Base-by-base conservation (phyloP, 2,113 vertebrate species). In the Festucalex cinctus region DNA sequence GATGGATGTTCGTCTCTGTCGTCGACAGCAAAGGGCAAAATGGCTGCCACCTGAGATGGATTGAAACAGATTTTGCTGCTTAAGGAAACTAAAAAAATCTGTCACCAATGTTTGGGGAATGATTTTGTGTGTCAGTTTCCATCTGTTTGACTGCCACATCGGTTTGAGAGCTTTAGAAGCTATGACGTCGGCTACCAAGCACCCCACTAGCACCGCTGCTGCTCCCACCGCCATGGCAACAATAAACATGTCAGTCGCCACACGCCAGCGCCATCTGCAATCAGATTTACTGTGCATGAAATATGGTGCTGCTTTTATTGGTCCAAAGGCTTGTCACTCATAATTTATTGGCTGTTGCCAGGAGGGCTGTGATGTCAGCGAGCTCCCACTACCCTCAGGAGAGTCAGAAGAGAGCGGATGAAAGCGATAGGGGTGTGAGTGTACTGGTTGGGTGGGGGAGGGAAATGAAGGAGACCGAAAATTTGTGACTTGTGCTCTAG, bases 211-310 rank as follows among this genome's bases (percentile, higher is more conserved):
- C 72, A 53, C 66, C 60, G 58, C 69, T 73, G 65, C 89, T 77
- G 91, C 93, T 94, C 92, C 93, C 93, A 91, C 93, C 90, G 44
- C 94, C 92, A 90, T 91, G 91, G 91, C 70, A 12, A 93, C 94
- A 93, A 95, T 97, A 97, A 98, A 96, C 94, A 95, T 95, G 95
- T 95, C 95, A 95, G 89, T 92, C 90, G 80, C 87, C 89, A 89
- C 91, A 89, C 93, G 93, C 94, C 92, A 92, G 90, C 91, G 93
- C 94, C 95, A 97, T 95, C 94, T 95, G 93, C 93, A 95, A 94
- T 96, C 94, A 96, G 96, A 97, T 97, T 96, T 96, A 97, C 95
- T 95, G 94, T 93, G 93, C 94, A 97, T 95, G 95, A 97, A 96
- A 96, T 96, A 97, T 93, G 93, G 95, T 94, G 91, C 91, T 92